A percentile compares a stretch with the other conserved stretches of the same genome.
phyloP scores from a whole-genome alignment of 1,140 invertebrate species.

The Zaprionus capensis region DNA sequence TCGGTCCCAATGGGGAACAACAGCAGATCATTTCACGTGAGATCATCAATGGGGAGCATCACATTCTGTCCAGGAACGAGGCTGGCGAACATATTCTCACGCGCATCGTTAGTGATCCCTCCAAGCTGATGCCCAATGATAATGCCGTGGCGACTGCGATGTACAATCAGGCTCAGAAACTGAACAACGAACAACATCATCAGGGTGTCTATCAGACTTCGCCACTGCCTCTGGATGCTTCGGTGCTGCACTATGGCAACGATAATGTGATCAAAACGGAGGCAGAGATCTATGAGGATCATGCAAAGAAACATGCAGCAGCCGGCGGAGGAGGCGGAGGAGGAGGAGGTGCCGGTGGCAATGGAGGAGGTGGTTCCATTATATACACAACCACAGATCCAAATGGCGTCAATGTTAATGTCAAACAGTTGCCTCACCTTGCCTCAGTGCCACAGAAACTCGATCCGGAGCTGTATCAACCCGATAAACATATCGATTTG shows the following conservation, averaged over 20 bases:
- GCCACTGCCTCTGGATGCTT: slow-evolving; percentile 75
- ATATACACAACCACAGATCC: slow-evolving; percentile 83
- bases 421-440: slow-evolving; percentile 85
- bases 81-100: slow-evolving; percentile 84
- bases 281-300: slow-evolving; percentile 81
- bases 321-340: slow-evolving; percentile 40
- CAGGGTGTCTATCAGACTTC: slow-evolving; percentile 80
- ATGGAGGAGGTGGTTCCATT: slow-evolving; percentile 65
- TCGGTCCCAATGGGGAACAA: slow-evolving; percentile 81
- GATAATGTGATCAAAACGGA: slow-evolving; percentile 82
- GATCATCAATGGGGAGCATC: slow-evolving; percentile 84
- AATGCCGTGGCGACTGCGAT: slow-evolving; percentile 81
- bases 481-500: slow-evolving; percentile 87
- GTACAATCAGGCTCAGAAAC: slow-evolving; percentile 82
- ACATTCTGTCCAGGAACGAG: slow-evolving; percentile 83
- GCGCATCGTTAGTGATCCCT: slow-evolving; percentile 83
- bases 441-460: slow-evolving; percentile 80
- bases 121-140: slow-evolving; percentile 81
- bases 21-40: slow-evolving; percentile 84
- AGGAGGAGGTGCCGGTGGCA: slow-evolving; percentile 40
- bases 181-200: slow-evolving; percentile 71
- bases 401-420: slow-evolving; percentile 85
- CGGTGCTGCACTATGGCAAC: slow-evolving; percentile 76
- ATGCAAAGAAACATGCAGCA: slow-evolving; percentile 72
- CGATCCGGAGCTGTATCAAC: slow-evolving; percentile 76